Evolutionary conservation across 1,140 invertebrate species (phyloP), one percentile per base, ranked within the genome.

Genomic region (Heliothis subflexa): DNA sequence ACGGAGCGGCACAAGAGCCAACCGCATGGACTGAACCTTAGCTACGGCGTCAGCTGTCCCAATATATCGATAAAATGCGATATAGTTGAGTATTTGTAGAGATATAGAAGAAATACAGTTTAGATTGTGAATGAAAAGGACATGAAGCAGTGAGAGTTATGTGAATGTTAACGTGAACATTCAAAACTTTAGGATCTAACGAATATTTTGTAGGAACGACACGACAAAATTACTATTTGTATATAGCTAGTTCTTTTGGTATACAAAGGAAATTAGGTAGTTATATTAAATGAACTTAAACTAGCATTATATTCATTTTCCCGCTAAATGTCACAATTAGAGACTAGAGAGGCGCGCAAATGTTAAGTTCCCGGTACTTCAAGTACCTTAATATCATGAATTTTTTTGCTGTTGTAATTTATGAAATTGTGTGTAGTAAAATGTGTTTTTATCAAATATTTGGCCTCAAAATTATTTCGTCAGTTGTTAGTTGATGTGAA

Each of bases 1-100:
- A 98, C 97, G 21, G 97, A 98, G 88, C 95, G 97, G 79, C 97
- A 97, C 85, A 97, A 97, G 84, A 96, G 95, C 79, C 95, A 95
- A 83, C 94, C 94, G 0, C 95, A 96, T 85, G 95, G 95, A 54
- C 92, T 96, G 52, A 96, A 97, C 88, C 95, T 97, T 59, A 96
- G 96, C n/a, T 97, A 97, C 73, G 97, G 98, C 68, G 96, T 98
- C 81, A 98, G 98, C 83, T 98, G 98, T 94, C 98, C 98, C 9
- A 98, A 98, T 95, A 98, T 98, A 94, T 98, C 98, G 47, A 98
- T 99, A 83, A 99, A 98, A 94, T 99, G 98, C 95, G 98, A 99
- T 95, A 98, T 99, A 85, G 98, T 99, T 82, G 98, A 98, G 90
- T 98, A 98, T 94, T 96, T 99, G 92, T 99, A 97, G 95, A 50